These are phyloP conservation scores for Chaetodon trifasciatus DNA, from an alignment of 2,797 vertebrate genomes.

Conservation along the genomic window DNA sequence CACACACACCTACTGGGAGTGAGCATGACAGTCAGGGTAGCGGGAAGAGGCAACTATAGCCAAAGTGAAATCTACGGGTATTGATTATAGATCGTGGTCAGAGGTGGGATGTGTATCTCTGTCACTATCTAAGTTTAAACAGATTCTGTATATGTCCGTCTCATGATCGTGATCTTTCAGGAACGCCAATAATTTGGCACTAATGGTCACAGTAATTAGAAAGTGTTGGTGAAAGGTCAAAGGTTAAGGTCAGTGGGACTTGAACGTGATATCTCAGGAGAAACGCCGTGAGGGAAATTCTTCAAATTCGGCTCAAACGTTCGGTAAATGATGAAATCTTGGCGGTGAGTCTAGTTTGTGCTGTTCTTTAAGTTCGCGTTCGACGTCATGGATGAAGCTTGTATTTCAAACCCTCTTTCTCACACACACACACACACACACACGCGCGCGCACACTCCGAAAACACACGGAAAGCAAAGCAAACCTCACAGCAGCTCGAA, in stretches of 20 bases:
- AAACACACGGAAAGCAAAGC: conserved; percentile 16
- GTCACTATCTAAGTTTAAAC: background rate
- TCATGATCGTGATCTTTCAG: no score
- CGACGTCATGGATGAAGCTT: background rate
- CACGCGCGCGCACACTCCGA: background rate
- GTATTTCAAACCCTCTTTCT: background rate
- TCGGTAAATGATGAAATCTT: no score
- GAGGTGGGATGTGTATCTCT: background rate
- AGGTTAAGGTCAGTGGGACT: no score
- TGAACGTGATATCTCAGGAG: no score
- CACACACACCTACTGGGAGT: conserved; percentile 23
- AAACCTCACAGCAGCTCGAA: conserved; percentile 7
- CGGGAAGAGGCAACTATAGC: no score
- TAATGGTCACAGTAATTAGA: no score
- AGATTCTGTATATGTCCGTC: no score
- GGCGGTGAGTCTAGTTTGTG: background rate
- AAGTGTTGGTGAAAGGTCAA: no score
- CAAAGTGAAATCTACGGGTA: background rate
- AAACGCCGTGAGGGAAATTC: no score
- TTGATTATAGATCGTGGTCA: background rate
- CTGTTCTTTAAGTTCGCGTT: background rate
- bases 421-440: background rate
- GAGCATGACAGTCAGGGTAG: background rate
- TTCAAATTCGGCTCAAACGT: no score
- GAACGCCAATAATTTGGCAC: no score